Percentiles rank a stretch among this genome's conserved stretches.
phyloP scores from a whole-genome alignment of 2,113 vertebrate species.

The Callithrix jacchus region DNA sequence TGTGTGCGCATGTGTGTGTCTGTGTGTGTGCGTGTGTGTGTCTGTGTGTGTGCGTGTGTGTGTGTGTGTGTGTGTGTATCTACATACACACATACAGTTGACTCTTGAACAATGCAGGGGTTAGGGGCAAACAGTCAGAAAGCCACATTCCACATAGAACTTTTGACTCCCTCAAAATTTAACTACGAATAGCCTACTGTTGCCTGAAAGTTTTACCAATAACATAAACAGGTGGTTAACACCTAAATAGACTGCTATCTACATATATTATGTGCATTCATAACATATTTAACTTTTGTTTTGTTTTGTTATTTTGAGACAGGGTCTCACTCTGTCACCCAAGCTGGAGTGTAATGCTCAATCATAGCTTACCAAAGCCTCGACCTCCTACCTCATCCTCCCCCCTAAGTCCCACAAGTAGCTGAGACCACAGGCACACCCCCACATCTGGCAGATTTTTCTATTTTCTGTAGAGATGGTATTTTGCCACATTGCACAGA shows the following conservation, averaged over 20 bases:
- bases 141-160: not conserved
- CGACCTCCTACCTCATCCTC: no score
- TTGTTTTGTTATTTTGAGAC: not conserved
- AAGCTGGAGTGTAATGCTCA: no score
- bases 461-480: no score
- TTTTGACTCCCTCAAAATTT: not conserved
- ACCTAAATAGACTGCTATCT: not conserved
- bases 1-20: not conserved
- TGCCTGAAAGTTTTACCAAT: not conserved
- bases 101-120: not conserved
- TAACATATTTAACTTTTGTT: not conserved
- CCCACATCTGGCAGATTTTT: no score
- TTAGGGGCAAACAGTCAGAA: not conserved
- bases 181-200: not conserved
- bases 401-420: no score
- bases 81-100: not conserved
- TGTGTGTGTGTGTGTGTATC: not conserved
- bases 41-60: not conserved
- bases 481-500: no score
- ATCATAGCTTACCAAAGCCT: no score
- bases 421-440: no score
- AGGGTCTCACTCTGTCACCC: no score
- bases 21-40: not conserved
- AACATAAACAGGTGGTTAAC: not conserved
- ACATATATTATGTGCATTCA: not conserved